phyloP scores from a whole-genome alignment of 2,797 vertebrate genomes.

The Taenioides sp. region DNA sequence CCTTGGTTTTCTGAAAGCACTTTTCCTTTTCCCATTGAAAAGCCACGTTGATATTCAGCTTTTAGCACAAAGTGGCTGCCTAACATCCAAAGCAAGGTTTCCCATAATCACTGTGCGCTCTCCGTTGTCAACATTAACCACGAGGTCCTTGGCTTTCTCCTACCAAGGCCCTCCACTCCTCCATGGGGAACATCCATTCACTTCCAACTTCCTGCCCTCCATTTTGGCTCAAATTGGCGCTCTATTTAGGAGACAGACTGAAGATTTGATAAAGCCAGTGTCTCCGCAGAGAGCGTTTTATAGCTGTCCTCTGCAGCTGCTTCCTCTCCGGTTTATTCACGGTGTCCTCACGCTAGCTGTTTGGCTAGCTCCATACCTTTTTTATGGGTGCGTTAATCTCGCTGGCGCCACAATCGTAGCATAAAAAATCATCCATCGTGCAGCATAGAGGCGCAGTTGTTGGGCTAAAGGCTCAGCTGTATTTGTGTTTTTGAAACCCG shows the following conservation, averaged over 20 bases:
- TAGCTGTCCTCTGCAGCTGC: constrained; percentile 36
- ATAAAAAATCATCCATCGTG: background rate
- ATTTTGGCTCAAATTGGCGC: constrained; percentile 5
- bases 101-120: constrained; percentile 22
- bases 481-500: background rate
- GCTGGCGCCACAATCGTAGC: constrained; percentile 2
- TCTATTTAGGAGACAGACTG: constrained; percentile 39
- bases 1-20: constrained; percentile 5
- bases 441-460: background rate
- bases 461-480: background rate
- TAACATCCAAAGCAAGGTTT: constrained; percentile 14
- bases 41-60: constrained; percentile 12
- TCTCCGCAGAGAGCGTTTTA: constrained; percentile 55
- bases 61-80: constrained; percentile 15
- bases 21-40: constrained; percentile 7
- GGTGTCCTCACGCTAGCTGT: constrained; percentile 35
- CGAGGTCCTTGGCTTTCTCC: background rate
- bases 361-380: constrained; percentile 29
- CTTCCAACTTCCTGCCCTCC: constrained; percentile 4
- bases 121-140: background rate
- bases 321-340: constrained; percentile 55
- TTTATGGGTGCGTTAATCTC: constrained; percentile 52
- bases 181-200: background rate
- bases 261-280: constrained; percentile 54
- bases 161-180: constrained; percentile 6